phyloP scores from a whole-genome alignment of 2,888 invertebrate species.

The Hyles lineata region DNA sequence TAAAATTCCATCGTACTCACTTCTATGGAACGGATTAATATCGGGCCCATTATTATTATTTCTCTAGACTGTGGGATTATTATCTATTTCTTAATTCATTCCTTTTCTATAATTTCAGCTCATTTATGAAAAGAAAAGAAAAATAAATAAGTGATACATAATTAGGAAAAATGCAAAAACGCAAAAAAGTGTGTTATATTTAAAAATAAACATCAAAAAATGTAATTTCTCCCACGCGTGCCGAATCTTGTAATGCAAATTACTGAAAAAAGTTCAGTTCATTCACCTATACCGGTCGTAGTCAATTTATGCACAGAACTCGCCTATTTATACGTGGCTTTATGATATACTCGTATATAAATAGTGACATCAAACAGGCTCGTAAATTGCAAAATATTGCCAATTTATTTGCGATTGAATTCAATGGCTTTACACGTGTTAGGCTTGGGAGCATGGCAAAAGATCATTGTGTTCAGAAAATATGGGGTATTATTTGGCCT shows the following conservation, averaged over 20 bases:
- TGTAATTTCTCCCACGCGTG: background rate
- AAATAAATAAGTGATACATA: too few relatives aligned
- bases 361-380: constrained; percentile 9
- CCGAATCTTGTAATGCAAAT: background rate
- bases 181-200: too few relatives aligned
- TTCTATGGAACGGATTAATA: too few relatives aligned
- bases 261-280: background rate
- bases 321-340: background rate
- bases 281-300: background rate
- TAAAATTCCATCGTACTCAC: too few relatives aligned
- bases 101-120: too few relatives aligned
- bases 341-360: constrained; percentile 5
- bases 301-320: constrained; percentile 16
- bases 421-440: background rate
- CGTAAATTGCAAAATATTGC: constrained; percentile 1
- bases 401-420: background rate
- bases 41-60: too few relatives aligned
- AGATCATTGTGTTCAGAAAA: background rate
- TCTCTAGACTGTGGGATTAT: too few relatives aligned
- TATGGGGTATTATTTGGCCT: too few relatives aligned
- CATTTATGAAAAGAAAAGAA: too few relatives aligned
- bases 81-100: too few relatives aligned
- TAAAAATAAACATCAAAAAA: too few relatives aligned
- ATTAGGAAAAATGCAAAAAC: too few relatives aligned
- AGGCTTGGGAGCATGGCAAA: background rate